phyloP scores from a whole-genome alignment of 2,888 invertebrate species.

The Harpagoxenus sublaevis region DNA sequence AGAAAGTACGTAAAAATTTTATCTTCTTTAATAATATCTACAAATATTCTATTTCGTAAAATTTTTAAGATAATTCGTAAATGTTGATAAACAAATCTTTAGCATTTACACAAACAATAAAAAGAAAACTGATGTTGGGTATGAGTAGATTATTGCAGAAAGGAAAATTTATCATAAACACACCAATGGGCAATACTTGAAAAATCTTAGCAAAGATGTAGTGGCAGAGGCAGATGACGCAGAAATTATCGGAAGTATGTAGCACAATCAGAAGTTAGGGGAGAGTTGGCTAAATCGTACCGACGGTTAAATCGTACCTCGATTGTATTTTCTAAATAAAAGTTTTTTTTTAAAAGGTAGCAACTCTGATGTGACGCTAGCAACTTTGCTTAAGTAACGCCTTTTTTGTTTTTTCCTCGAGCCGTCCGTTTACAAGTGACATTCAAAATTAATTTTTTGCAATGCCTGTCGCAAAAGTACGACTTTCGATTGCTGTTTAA shows the following conservation, averaged over 20 bases:
- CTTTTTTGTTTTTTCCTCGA: too few relatives aligned
- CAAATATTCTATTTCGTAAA: neutral
- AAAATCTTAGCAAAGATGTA: conserved; percentile 25
- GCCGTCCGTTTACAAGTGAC: too few relatives aligned
- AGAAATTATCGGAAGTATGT: conserved; percentile 41
- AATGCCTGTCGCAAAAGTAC: too few relatives aligned
- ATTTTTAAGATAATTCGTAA: too few relatives aligned
- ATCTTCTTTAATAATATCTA: neutral
- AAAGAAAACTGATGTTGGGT: neutral
- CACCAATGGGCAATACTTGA: conserved; percentile 66
- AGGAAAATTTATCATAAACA: conserved; percentile 77
- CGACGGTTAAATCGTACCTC: too few relatives aligned
- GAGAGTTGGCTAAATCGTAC: too few relatives aligned
- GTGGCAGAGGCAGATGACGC: conserved; percentile 7
- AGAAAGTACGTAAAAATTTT: neutral
- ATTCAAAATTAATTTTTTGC: too few relatives aligned
- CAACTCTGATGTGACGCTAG: too few relatives aligned
- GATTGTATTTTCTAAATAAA: too few relatives aligned
- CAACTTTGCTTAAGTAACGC: too few relatives aligned
- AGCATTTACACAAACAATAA: neutral
- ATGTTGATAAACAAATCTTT: neutral
- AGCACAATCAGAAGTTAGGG: neutral
- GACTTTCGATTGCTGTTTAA: too few relatives aligned
- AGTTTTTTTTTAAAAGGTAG: too few relatives aligned
- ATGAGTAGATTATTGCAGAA: conserved; percentile 76